phyloP scores from a whole-genome alignment of 2,797 vertebrate genomes.

The Harpagifer antarcticus region DNA sequence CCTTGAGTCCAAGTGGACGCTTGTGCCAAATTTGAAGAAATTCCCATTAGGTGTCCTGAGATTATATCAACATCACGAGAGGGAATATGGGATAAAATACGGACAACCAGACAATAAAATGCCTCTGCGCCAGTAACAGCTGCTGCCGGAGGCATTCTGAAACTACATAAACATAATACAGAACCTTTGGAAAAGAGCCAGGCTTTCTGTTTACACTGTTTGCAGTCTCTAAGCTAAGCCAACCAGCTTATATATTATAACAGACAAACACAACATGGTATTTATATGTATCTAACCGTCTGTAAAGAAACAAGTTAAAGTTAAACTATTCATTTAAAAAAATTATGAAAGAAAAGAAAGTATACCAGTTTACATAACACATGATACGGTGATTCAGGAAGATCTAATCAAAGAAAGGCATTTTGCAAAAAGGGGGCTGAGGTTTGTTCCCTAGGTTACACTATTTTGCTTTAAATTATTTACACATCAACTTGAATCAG shows the following conservation, averaged over 20 bases:
- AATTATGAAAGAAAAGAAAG: neutral
- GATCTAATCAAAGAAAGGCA: neutral
- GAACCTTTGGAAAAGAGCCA: no score
- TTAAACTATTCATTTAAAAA: neutral
- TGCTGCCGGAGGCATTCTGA: no score
- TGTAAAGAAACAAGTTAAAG: neutral
- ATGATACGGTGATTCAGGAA: neutral
- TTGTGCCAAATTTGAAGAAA: no score
- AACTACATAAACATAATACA: no score
- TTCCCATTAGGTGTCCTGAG: no score
- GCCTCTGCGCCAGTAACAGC: no score
- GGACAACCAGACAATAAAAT: no score
- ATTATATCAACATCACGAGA: no score
- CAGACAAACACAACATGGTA: neutral
- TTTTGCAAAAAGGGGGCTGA: no score
- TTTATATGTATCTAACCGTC: neutral
- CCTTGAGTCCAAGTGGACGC: no score
- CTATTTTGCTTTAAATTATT: neutral
- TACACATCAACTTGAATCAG: slow-evolving; percentile 8
- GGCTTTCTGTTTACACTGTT: neutral
- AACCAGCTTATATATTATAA: neutral
- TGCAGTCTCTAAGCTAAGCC: neutral
- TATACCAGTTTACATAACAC: neutral
- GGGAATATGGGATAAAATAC: no score
- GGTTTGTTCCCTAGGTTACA: neutral